Evolutionary conservation across 1,140 invertebrate genomes (phyloP), one percentile per base, ranked within the genome.

Genomic region (Drosophila rhopaloa): DNA sequence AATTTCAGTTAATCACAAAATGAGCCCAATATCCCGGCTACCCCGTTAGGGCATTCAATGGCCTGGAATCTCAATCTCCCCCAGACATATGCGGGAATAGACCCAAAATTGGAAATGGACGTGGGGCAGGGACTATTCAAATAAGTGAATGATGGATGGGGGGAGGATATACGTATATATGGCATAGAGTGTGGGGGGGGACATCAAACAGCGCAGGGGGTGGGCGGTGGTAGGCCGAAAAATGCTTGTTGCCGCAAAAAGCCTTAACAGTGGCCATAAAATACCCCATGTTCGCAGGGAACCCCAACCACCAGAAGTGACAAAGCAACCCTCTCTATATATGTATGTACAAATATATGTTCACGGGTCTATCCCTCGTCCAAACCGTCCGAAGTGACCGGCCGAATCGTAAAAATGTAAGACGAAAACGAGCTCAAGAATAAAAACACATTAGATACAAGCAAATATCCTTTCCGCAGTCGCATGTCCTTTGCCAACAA

Each of bases 401-500:
- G 48, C 73, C 75, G 79, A 88, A 88, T 88, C 84, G 84, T 89
- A 88, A 88, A 76, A 88, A 88, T 83, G 80, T 89, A 81, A 89
- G 85, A 85, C 78, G 80, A 84, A 84, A 89, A 89, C 84, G 84
- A 89, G 85, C 81, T 85, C 62, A 66, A 81, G 88, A 89, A 89
- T 89, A 89, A 89, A 89, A 89, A 89, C 84, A 84, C 84, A 89
- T 89, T 89, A 89, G 84, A 89, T 83, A 89, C 84, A 89, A 89
- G 84, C 81, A 89, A 89, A 89, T 90, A 89, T 89, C 85, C 84
- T 89, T 90, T 70, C 57, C 80, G 19, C 77, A 74, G 68, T 79
- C 65, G 62, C 81, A 71, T 75, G 81, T 81, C 63, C 77, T 80
- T 80, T 57, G 41, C 61, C 67, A n/a, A 58, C 54, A 66, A 61